Evolutionary conservation across 1,140 invertebrate species (phyloP), one percentile per base, ranked within the genome.

Genomic region (Belonocnema kinseyi): DNA sequence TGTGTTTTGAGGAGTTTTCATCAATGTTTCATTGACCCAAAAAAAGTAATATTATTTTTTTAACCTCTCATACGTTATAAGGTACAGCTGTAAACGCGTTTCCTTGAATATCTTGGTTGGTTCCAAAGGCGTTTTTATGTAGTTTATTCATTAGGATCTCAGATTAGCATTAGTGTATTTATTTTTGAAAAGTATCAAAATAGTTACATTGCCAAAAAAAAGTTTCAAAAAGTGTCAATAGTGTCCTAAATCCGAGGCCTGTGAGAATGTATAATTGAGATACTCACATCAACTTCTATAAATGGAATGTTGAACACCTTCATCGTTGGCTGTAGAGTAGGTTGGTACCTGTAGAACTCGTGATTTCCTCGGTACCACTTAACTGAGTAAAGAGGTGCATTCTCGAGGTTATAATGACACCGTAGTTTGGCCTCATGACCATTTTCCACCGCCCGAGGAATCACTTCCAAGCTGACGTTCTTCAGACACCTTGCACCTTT

Each of bases 331-430:
- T 88, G 91, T 79, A 96, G 94, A 71, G 92, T 94, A 0, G 94
- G 94, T 0, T 94, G 93, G 84, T 93, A 95, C 78, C 95, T 90
- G 88, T 95, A 95, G 89, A 95, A 95, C 89, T 96, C 95, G 81
- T 93, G 92, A 54, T 88, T 91, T 13, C 95, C 96, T 71, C 95
- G 93, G 86, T 97, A 97, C 96, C 96, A 97, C 89, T 97, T 95
- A 79, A 97, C 94, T 2, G 94, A 95, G 90, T 96, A 96, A 21
- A 96, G 92, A 7, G 93, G 92, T 17, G 93, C 94, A 13, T 93
- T 92, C 74, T 95, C 94, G 77, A 96, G 89, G 86, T 96, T 94
- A 92, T 96, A 96, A 52, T 93, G 92, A 89, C 96, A 97, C 40
- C 93, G 92, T 54, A 97, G 90, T 19, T 92, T 93, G 19, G 93